phyloP scores from a whole-genome alignment of 2,113 vertebrate species.

The Larimichthys crocea region DNA sequence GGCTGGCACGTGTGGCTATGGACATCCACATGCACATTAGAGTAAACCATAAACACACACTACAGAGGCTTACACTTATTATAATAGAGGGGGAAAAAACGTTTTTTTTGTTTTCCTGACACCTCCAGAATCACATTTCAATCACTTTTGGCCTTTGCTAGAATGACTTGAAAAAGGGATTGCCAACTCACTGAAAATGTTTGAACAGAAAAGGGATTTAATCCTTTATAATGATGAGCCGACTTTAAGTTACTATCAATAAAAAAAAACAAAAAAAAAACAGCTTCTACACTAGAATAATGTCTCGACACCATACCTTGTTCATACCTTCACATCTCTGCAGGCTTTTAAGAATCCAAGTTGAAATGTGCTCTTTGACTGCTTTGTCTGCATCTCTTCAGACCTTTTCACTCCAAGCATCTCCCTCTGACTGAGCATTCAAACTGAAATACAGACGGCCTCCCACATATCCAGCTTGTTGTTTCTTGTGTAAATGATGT shows the following conservation, averaged over 20 bases:
- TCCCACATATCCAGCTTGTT: constrained; percentile 81
- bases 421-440: constrained; percentile 55
- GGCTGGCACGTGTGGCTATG: constrained; percentile 6
- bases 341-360: constrained; percentile 29
- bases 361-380: constrained; percentile 36
- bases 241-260: constrained; percentile 36
- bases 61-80: not conserved
- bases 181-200: constrained; percentile 1
- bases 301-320: constrained; percentile 14
- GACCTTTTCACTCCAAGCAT: constrained; percentile 55
- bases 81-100: not conserved
- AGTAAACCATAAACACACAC: constrained; percentile 9
- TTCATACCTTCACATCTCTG: constrained; percentile 29
- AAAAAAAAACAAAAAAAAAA: not conserved
- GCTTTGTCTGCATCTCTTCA: constrained; percentile 53
- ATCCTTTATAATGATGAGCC: constrained; percentile 1
- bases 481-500: constrained; percentile 83
- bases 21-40: not conserved
- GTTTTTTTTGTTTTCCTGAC: constrained; percentile 1
- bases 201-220: constrained; percentile 1
- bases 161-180: constrained; percentile 21
- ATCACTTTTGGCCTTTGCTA: constrained; percentile 4
- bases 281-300: constrained; percentile 19
- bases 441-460: constrained; percentile 63
- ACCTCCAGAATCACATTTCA: constrained; percentile 37